Evolutionary conservation across 2,113 vertebrate genomes (phyloP), one percentile per base, ranked within the genome.

Genomic region (Vidua macroura): DNA sequence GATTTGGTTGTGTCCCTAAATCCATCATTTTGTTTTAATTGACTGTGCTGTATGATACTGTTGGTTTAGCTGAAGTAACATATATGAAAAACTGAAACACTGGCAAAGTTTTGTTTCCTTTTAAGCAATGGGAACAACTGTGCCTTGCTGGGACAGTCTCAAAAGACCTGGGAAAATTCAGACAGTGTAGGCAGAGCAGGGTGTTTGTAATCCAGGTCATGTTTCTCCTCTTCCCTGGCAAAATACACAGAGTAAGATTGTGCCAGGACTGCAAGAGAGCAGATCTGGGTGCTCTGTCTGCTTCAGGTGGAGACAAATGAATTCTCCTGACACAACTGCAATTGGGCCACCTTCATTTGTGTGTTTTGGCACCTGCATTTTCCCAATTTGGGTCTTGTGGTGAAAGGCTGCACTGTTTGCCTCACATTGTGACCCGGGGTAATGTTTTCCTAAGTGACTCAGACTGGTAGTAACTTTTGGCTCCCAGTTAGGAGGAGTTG

Each of bases 141-240:
- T 74, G 41, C 27, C 53, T 41, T 48, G 3, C 37, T 66, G 24
- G 20, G 33, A 39, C 24, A 73, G 37, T 68, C 15, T 15, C 18
- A 53, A 24, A 66, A 76, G 51, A 49, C 15, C 16, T 60, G 41
- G 19, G 31, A 77, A 89, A 60, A 73, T 94, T 60, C 37, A 73
- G 24, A 30, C 25, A 62, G 21, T 0, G 0, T 23, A 24, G 48
- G 48, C 62, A 81, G 48, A 60, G 33, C 7, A 21, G 10, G 2
- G 2, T 66, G 7, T 60, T 51, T 86, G 33, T 19, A 56, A 77
- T 58, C 24, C n/a, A 56, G 43, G 53, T 64, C 37, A 10, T 13
- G 18, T 13, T 69, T 55, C 27, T 73, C 28, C 30, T 63, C 44
- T 44, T 77, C n/a, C 30, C 15, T 69, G 46, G 48, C 18, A 69